Base-by-base conservation (phyloP, 2,113 vertebrate species). In the Hoplias malabaricus region DNA sequence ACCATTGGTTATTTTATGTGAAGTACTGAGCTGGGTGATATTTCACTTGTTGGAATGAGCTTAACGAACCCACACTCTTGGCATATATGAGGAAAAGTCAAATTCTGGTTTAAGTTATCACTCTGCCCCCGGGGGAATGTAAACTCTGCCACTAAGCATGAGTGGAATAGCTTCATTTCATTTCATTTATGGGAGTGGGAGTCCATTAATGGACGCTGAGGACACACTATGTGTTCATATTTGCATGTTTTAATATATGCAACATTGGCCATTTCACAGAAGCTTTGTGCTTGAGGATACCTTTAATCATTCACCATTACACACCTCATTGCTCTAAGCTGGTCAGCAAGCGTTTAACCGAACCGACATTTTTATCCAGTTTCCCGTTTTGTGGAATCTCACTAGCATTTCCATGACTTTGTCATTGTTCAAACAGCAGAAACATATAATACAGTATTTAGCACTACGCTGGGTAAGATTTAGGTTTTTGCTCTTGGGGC, bases 241-340 rank as follows among this genome's bases (percentile, higher is more conserved):
- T 80, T 79, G 75, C 75, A 73, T 56, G 23, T 48, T 33, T 73
- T 42, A 56, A 78, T 83, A 69, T 74, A 69, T 46, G 69, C 23
- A 84, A 73, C 38, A 69, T 69, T 25, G 19, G 59, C 19, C 9
- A 48, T 34, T 36, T 11, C 19, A 48, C 16, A 53, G 57, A 14
- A 4, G 7, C 1, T 34, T 38, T 69, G 13, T 21, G 12, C 29
- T 33, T 1, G 57, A 83, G 84, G 82, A 88, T 87, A 83, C 81
- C 38, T 63, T 74, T 80, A 84, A 86, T 87, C 80, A 86, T 80
- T 82, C 78, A 83, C 82, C 86, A 90, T 90, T 89, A 89, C 84
- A 88, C 86, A 86, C 85, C 84, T 63, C 63, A 46, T 75, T 62
- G 84, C 81, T 72, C 43, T 70, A 77, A 36, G 77, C 29, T 73